phyloP scores from a whole-genome alignment of 2,797 vertebrate genomes.

The Gadopsis bispinosus region DNA sequence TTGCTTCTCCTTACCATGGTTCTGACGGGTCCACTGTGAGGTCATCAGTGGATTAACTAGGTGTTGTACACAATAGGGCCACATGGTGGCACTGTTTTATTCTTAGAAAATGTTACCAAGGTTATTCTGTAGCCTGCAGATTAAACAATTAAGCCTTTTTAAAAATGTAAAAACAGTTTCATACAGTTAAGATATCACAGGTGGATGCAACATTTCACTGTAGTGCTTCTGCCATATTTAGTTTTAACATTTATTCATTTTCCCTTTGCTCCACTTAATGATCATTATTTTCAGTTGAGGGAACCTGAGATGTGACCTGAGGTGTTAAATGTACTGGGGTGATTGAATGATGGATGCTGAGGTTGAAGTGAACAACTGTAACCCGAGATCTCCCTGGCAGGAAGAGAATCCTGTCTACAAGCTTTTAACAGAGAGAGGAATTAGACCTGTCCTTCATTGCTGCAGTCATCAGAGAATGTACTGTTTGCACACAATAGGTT shows the following conservation, averaged over 20 bases:
- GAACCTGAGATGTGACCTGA: constrained; percentile 72
- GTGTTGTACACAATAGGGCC: constrained; percentile 50
- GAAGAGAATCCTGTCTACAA: constrained; percentile 74
- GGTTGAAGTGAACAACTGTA: constrained; percentile 75
- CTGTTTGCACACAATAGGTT: constrained; percentile 72
- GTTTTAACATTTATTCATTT: constrained; percentile 53
- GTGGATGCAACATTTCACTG: constrained; percentile 56
- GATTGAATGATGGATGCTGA: constrained; percentile 74
- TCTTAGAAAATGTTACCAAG: constrained; percentile 42
- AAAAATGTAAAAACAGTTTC: constrained; percentile 34
- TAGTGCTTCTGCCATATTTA: constrained; percentile 55
- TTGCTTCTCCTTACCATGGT: constrained; percentile 28
- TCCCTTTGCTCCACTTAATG: constrained; percentile 53
- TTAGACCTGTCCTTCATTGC: constrained; percentile 73
- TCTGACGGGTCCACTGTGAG: constrained; percentile 43
- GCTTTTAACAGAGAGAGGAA: constrained; percentile 71
- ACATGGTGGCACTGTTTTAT: constrained; percentile 74
- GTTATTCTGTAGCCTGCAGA: constrained; percentile 46
- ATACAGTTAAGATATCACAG: constrained; percentile 51
- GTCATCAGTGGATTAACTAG: constrained; percentile 37
- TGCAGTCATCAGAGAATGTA: constrained; percentile 73
- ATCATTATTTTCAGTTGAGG: constrained; percentile 63
- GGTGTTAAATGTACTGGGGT: constrained; percentile 73
- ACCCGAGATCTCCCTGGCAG: constrained; percentile 68
- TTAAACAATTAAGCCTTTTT: constrained; percentile 45